Evolutionary conservation across 2,888 invertebrate genomes (phyloP).

Genomic region (Eueremaeus valkanovi): DNA sequence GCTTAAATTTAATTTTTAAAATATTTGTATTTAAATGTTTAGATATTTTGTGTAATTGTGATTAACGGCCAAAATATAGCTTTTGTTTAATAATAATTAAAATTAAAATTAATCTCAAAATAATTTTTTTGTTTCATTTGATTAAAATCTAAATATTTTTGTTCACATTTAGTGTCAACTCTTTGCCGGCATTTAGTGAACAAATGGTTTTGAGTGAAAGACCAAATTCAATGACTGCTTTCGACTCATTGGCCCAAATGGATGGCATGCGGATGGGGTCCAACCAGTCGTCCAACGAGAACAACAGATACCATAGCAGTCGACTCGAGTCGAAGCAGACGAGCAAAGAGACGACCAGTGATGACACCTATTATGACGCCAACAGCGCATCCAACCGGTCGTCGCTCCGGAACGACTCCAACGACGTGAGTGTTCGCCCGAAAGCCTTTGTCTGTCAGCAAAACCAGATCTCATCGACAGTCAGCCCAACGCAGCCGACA

Average conservation of each 20-base stretch:
- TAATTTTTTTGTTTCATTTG: too few relatives aligned
- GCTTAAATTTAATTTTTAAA: too few relatives aligned
- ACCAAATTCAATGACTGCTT: not conserved
- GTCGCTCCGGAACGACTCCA: not conserved
- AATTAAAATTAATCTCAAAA: too few relatives aligned
- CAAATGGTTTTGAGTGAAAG: not conserved
- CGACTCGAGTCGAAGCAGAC: not conserved
- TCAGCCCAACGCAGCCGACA: not conserved
- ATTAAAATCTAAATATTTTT: too few relatives aligned
- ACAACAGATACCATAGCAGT: not conserved
- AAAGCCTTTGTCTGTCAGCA: not conserved
- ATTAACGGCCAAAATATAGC: too few relatives aligned
- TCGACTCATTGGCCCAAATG: not conserved
- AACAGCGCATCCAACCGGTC: not conserved
- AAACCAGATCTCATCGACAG: not conserved
- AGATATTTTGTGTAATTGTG: too few relatives aligned
- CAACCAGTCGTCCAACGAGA: not conserved
- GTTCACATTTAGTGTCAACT: too few relatives aligned
- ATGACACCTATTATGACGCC: conserved; percentile 9
- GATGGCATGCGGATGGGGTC: not conserved
- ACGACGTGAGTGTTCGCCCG: not conserved
- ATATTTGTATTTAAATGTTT: too few relatives aligned
- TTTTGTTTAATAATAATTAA: too few relatives aligned
- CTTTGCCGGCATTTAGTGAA: too few relatives aligned
- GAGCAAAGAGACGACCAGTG: not conserved